Evolutionary conservation across 1,140 invertebrate species (phyloP).

Genomic region (Nilaparvata lugens): DNA sequence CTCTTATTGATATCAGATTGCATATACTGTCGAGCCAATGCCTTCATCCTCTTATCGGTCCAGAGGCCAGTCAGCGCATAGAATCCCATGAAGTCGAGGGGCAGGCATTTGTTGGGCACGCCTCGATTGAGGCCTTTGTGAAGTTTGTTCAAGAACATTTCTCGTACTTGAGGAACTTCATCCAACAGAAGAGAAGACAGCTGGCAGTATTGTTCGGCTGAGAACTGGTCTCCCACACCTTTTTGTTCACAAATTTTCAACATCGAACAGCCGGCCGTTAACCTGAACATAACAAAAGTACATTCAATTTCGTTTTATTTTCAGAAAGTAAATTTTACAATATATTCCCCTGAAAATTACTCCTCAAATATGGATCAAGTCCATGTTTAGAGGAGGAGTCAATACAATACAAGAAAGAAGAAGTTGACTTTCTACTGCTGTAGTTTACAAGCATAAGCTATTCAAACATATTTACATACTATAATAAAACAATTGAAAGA

Average conservation of each 20-base stretch:
- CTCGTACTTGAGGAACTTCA: constrained; percentile 81
- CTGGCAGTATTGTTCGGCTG: constrained; percentile 89
- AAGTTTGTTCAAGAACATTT: constrained; percentile 81
- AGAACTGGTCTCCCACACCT: constrained; percentile 89
- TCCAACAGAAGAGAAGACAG: constrained; percentile 69
- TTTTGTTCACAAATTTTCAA: constrained; percentile 94
- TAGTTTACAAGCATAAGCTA: too few relatives aligned
- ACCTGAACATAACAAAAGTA: too few relatives aligned
- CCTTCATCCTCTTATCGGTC: constrained; percentile 61
- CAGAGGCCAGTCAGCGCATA: constrained; percentile 53
- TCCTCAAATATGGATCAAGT: too few relatives aligned
- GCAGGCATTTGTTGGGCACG: constrained; percentile 79
- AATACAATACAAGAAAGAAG: too few relatives aligned
- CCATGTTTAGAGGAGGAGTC: too few relatives aligned
- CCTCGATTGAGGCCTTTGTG: constrained; percentile 79
- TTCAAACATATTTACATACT: too few relatives aligned
- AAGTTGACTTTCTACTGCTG: too few relatives aligned
- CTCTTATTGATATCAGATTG: constrained; percentile 78
- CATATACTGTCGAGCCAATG: constrained; percentile 65
- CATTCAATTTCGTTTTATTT: too few relatives aligned
- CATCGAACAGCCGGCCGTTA: constrained; percentile 89
- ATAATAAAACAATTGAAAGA: too few relatives aligned
- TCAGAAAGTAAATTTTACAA: too few relatives aligned
- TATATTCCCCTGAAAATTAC: too few relatives aligned
- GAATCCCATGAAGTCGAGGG: constrained; percentile 91